Conservation (phyloP, 2,113 vertebrate species). For the Ginglymostoma cirratum region DNA sequence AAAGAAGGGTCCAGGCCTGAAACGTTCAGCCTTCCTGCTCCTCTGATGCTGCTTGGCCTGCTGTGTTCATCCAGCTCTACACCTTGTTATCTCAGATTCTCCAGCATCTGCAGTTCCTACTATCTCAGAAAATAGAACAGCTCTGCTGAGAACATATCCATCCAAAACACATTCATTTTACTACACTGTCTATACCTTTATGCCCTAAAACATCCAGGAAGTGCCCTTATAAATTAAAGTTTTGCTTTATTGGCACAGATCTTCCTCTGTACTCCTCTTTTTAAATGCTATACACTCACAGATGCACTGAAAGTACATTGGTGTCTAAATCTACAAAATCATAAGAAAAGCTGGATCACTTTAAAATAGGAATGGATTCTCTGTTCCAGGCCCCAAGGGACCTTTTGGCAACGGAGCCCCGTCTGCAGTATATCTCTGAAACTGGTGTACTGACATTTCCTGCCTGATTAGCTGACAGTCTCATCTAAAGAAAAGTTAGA, state of each 20-base stretch:
- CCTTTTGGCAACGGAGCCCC: not conserved
- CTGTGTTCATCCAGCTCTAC: no score
- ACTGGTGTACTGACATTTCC: not conserved
- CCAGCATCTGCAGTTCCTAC: no score
- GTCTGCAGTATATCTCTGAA: not conserved
- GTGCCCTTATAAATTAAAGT: not conserved
- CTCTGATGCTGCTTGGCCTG: no score
- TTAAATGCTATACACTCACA: not conserved
- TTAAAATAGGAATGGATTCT: not conserved
- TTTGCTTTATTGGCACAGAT: not conserved
- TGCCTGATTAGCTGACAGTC: not conserved
- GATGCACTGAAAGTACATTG: not conserved
- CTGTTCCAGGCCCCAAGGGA: not conserved
- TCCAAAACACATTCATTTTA: not conserved
- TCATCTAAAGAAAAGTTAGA: not conserved
- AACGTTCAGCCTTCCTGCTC: no score
- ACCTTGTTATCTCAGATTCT: no score
- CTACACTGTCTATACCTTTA: not conserved
- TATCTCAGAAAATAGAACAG: no score
- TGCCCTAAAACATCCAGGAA: not conserved
- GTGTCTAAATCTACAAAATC: not conserved
- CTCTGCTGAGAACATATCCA: no score
- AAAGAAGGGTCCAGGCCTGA: no score
- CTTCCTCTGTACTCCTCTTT: not conserved
- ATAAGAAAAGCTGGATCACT: not conserved